Base-by-base conservation (phyloP, 2,888 invertebrate species). In the Rhogogaster chlorosoma region DNA sequence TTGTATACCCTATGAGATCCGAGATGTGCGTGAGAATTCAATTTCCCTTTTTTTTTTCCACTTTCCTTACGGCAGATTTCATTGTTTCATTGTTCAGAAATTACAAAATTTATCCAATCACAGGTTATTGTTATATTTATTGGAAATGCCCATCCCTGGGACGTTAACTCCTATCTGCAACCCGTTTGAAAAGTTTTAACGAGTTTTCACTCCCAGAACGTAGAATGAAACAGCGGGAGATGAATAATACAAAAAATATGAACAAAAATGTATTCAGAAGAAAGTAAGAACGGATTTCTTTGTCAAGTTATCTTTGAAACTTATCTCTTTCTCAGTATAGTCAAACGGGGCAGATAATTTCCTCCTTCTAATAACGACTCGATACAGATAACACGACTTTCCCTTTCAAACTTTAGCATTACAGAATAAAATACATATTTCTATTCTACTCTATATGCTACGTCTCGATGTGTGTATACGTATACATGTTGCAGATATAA, bases 141-240 rank as follows among this genome's bases (percentile, higher is more conserved):
- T n/a, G 71, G 38, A 29, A 71, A 73, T 73, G 42, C 42, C 71
- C 22, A 73, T 42, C 42, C 42, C n/a, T 70, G 70, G 70, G 42
- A 22, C n/a, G 71, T 73, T 22, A 22, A 73, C 71, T 26, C 32
- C 18, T 70, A 36, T 36, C 38, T 42, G 42, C n/a, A 73, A 42
- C 71, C 42, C 38, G 42, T 73, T 73, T 73, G 15, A 38, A 73
- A 73, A 73, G 42, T 73, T 73, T 26, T 42, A 73, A 42, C 71
- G 38, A 73, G 71, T 42, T 22, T 73, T 73, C 42, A 73, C 71
- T 73, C 42, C 2, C 22, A 42, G 77, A 5, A 26, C 26, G 12
- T 73, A n/a, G 22, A 73, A 73, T 42, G 42, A 3, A 77, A 77
- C n/a, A 73, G n/a, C 42, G 5, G 5, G n/a, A 26, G 10, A 75